These are phyloP conservation scores for Tadarida brasiliensis DNA, from an alignment of 2,797 vertebrate genomes.

Conservation along the genomic window DNA sequence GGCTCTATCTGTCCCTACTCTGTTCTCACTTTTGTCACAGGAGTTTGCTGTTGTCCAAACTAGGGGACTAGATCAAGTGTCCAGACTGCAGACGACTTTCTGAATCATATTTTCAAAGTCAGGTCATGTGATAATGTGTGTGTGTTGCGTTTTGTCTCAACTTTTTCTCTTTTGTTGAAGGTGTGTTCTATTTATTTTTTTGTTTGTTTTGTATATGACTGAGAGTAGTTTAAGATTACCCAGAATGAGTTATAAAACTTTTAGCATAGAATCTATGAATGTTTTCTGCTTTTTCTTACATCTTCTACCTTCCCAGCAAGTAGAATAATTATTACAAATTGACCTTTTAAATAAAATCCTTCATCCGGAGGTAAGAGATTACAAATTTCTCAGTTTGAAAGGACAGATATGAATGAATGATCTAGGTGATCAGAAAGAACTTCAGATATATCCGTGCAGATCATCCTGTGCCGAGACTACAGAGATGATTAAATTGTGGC, in stretches of 20 bases:
- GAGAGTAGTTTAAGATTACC: not conserved
- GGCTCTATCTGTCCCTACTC: not conserved
- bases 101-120: not conserved
- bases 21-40: not conserved
- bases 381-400: not conserved
- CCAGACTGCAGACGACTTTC: not conserved
- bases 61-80: not conserved
- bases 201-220: not conserved
- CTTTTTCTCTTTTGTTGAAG: not conserved
- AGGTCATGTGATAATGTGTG: not conserved
- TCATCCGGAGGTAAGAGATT: not conserved
- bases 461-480: not conserved
- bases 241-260: not conserved
- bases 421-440: not conserved
- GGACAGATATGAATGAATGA: not conserved
- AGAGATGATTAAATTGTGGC: not conserved
- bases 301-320: not conserved
- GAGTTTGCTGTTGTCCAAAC: not conserved
- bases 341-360: conserved; percentile 7
- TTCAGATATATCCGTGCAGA: not conserved
- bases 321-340: not conserved
- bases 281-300: not conserved
- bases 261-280: not conserved
- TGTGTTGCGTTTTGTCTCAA: not conserved
- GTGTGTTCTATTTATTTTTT: not conserved